Evolutionary conservation across 2,888 invertebrate genomes (phyloP).

Genomic region (Tinea trinotella): DNA sequence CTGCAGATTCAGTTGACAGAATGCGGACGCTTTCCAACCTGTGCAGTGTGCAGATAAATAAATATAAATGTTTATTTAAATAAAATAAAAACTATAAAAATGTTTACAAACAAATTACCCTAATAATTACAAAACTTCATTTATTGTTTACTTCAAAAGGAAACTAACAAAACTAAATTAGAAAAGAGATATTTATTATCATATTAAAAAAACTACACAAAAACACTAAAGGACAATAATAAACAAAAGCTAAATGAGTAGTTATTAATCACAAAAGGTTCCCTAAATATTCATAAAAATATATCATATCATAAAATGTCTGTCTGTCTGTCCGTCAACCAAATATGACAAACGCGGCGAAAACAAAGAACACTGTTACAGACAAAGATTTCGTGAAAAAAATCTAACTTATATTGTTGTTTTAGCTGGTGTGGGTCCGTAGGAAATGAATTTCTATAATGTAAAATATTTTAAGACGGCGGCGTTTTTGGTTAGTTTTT

Average conservation of each 20-base stretch:
- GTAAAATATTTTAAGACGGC: neutral
- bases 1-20: too few species aligned
- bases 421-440: neutral
- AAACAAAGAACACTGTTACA: conserved; percentile 36
- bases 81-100: too few species aligned
- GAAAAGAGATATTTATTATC: neutral
- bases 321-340: conserved; percentile 27
- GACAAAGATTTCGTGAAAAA: conserved; percentile 5
- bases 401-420: neutral
- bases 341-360: conserved; percentile 35
- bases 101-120: too few species aligned
- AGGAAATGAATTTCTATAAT: neutral
- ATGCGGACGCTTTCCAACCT: too few species aligned
- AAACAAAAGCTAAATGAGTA: conserved; percentile 11
- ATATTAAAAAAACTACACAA: neutral
- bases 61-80: too few species aligned
- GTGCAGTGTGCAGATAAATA: too few species aligned
- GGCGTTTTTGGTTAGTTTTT: too few species aligned
- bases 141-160: too few species aligned
- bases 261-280: conserved; percentile 30
- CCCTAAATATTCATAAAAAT: conserved; percentile 35
- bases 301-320: conserved; percentile 24
- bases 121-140: too few species aligned
- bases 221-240: neutral
- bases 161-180: too few species aligned